A percentile compares a stretch with the other conserved stretches of the same genome.
Conservation (phyloP, 2,888 invertebrate genomes). For the Synanthedon vespiformis region DNA sequence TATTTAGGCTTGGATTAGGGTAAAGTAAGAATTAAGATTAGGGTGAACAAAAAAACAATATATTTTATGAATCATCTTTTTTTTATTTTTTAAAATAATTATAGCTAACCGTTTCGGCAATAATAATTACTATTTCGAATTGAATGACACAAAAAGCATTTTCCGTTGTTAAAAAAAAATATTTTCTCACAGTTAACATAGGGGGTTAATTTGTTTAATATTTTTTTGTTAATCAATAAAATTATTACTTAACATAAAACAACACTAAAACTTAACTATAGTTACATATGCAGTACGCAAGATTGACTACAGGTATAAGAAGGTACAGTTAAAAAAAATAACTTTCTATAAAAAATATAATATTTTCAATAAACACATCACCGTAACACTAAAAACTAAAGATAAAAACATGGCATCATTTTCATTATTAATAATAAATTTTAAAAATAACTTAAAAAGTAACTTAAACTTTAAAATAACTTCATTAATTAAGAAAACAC, state of each 20-base stretch:
- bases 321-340: conserved; percentile 51
- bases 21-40: too few species aligned
- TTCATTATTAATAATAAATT: conserved; percentile 18
- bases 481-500: conserved; percentile 10
- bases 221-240: conserved; percentile 14
- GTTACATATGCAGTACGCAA: conserved; percentile 49
- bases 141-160: conserved; percentile 69
- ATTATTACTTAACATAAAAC: conserved; percentile 49
- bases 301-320: conserved; percentile 45
- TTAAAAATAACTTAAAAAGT: conserved; percentile 13
- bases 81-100: conserved; percentile 71
- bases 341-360: conserved; percentile 66
- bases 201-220: conserved; percentile 54
- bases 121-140: conserved; percentile 64
- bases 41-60: conserved; percentile 28
- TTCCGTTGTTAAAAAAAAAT: conserved; percentile 57
- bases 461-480: conserved; percentile 18
- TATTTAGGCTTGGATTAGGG: too few species aligned
- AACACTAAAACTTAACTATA: conserved; percentile 56
- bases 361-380: conserved; percentile 57
- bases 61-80: conserved; percentile 60
- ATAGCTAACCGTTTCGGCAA: conserved; percentile 72
- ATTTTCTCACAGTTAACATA: conserved; percentile 40
- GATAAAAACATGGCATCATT: conserved; percentile 65
- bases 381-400: conserved; percentile 49